Conservation (phyloP, 2,888 invertebrate genomes). For the Kryphioiulus occultus region DNA sequence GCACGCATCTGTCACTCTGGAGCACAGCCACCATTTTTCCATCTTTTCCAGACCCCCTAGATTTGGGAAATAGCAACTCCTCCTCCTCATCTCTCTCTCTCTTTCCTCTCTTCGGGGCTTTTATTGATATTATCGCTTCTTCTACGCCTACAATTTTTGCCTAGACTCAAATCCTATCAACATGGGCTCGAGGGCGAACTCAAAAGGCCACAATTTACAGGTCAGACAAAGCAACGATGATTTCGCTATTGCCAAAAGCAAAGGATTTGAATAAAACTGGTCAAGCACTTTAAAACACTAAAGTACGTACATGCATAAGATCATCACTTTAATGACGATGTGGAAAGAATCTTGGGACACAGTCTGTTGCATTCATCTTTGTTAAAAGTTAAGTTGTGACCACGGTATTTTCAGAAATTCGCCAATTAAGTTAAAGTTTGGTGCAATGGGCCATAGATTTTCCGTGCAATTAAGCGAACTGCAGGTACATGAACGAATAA, state of each 20-base stretch:
- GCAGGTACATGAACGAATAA: not conserved
- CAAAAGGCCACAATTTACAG: not conserved
- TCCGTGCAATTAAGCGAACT: not conserved
- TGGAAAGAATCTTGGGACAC: no score
- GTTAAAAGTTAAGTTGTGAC: no score
- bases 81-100: not conserved
- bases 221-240: no score
- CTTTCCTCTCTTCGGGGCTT: conserved; percentile 5
- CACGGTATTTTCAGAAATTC: no score
- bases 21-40: conserved; percentile 28
- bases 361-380: no score
- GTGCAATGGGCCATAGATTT: not conserved
- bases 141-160: not conserved
- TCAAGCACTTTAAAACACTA: no score
- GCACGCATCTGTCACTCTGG: conserved; percentile 34
- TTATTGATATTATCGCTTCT: not conserved
- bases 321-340: no score
- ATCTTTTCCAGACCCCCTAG: conserved; percentile 21
- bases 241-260: no score
- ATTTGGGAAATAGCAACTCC: conserved; percentile 5
- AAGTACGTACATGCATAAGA: no score
- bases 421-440: not conserved
- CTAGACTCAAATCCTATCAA: not conserved
- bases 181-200: conserved; percentile 5
- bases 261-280: no score